Percentiles rank a stretch among this genome's conserved stretches.
These are phyloP conservation scores for Menura novaehollandiae DNA, from an alignment of 2,113 vertebrate species.

Conservation along the genomic window DNA sequence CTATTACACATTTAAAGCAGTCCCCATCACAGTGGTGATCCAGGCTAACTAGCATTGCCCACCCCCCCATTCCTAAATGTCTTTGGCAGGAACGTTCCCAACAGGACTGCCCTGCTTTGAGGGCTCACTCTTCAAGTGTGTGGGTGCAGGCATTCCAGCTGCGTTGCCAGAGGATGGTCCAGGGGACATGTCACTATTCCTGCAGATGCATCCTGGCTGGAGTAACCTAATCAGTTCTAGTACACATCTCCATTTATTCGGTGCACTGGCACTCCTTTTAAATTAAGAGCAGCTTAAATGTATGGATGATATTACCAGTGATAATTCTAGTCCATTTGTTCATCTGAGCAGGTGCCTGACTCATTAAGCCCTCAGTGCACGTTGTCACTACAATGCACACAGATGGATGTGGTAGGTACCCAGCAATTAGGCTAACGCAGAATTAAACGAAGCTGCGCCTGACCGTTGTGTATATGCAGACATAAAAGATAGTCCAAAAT, in stretches of 20 bases:
- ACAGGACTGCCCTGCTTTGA: not conserved
- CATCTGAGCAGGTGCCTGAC: constrained; percentile 14
- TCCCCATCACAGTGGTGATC: not conserved
- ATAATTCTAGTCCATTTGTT: constrained; percentile 1
- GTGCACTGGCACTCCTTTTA: not conserved
- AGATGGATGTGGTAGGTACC: constrained; percentile 30
- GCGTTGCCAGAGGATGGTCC: not conserved
- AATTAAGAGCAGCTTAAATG: not conserved
- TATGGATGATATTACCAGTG: not conserved
- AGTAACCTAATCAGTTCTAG: not conserved
- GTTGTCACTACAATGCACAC: not conserved
- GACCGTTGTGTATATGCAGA: not conserved
- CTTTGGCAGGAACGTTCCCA: not conserved
- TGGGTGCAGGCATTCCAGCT: not conserved
- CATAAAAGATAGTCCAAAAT: not conserved
- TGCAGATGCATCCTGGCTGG: not conserved
- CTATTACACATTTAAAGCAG: not conserved
- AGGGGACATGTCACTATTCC: fast-evolving
- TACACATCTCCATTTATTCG: not conserved
- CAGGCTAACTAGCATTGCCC: not conserved
- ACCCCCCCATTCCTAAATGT: not conserved
- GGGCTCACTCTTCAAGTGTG: not conserved
- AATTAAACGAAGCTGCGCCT: not conserved
- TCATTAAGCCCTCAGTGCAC: not conserved
- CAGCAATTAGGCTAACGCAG: not conserved